These are phyloP conservation scores for Apogon hyalosoma DNA, from an alignment of 2,797 vertebrate species.

Conservation along the genomic window DNA sequence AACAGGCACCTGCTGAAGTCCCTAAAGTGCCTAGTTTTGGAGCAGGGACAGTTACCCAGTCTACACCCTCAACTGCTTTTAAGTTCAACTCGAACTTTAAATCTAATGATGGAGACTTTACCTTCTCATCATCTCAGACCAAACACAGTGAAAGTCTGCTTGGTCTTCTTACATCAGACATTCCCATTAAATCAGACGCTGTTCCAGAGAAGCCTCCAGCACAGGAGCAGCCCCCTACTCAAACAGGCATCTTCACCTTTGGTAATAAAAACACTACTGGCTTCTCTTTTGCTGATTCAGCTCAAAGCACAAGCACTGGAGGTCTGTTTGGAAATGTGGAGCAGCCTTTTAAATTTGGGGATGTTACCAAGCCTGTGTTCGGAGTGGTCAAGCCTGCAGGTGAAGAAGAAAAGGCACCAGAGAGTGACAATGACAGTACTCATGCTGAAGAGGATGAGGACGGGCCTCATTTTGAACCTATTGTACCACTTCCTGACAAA, in stretches of 20 bases:
- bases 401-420: constrained; percentile 82
- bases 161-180: constrained; percentile 92
- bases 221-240: constrained; percentile 75
- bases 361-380: constrained; percentile 80
- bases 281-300: constrained; percentile 84
- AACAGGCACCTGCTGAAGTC: constrained; percentile 85
- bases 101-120: constrained; percentile 97
- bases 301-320: constrained; percentile 74
- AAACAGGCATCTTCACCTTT: constrained; percentile 88
- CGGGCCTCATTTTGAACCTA: constrained; percentile 98
- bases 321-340: constrained; percentile 84
- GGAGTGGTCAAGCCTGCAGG: constrained; percentile 61
- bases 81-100: constrained; percentile 99
- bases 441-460: constrained; percentile 95
- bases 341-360: constrained; percentile 85
- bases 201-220: constrained; percentile 74
- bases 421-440: constrained; percentile 90
- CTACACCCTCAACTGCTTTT: constrained; percentile 86
- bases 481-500: constrained; percentile 97
- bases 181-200: constrained; percentile 85
- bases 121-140: constrained; percentile 89
- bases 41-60: constrained; percentile 74
- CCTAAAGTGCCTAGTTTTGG: constrained; percentile 86
- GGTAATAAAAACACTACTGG: constrained; percentile 83
- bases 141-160: constrained; percentile 92